These are phyloP conservation scores for Lobophora halterata DNA, from an alignment of 2,888 invertebrate species.

Conservation along the genomic window DNA sequence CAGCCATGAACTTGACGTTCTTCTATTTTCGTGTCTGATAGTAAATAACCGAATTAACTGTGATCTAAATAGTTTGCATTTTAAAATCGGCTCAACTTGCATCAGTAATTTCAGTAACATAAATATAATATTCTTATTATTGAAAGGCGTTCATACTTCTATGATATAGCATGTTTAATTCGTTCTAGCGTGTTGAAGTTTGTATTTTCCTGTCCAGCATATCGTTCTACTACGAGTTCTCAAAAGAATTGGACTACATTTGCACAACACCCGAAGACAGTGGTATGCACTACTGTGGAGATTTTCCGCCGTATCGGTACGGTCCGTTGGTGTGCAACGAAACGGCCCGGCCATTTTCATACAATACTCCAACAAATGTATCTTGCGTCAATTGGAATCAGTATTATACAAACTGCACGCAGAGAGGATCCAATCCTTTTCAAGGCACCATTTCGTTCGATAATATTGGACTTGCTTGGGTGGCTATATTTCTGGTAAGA, in stretches of 20 bases:
- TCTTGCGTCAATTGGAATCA: constrained; percentile 99
- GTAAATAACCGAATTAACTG: constrained; percentile 19
- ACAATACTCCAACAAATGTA: constrained; percentile 84
- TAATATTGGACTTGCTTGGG: constrained; percentile 99
- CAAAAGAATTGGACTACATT: constrained; percentile 97
- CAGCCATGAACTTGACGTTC: constrained; percentile 26
- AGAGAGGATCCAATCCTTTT: constrained; percentile 97
- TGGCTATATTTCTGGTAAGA: constrained; percentile 99
- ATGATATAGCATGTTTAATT: too few species aligned
- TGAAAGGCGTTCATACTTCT: constrained; percentile 22
- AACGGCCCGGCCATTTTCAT: constrained; percentile 81
- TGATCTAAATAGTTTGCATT: constrained; percentile 26
- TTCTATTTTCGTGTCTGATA: constrained; percentile 24
- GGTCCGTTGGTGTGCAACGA: constrained; percentile 89
- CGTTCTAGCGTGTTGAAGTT: constrained; percentile 8
- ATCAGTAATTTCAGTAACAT: constrained; percentile 23
- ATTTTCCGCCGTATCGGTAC: constrained; percentile 89
- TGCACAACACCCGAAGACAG: constrained; percentile 96
- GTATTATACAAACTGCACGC: constrained; percentile 97
- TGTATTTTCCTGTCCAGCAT: constrained; percentile 66
- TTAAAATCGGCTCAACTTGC: constrained; percentile 22
- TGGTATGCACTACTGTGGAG: constrained; percentile 95
- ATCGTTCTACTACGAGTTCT: constrained; percentile 93
- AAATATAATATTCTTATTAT: constrained; percentile 29
- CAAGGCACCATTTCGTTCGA: constrained; percentile 99